These are phyloP conservation scores for Mesorhabditis spiculigera DNA, from an alignment of 2,888 invertebrate species.

Conservation along the genomic window DNA sequence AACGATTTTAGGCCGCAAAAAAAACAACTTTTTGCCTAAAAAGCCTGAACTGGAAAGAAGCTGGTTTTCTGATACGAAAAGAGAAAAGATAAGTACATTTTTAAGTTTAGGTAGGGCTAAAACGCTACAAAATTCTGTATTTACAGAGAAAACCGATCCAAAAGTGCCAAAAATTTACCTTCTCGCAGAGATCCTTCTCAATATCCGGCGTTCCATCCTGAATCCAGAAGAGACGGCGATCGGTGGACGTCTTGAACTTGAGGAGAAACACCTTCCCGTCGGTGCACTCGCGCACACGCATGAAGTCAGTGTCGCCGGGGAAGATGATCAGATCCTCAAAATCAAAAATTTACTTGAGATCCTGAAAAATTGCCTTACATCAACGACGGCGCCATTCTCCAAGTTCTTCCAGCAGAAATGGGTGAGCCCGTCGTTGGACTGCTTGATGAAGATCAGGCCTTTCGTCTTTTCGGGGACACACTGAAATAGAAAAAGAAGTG, in stretches of 20 bases:
- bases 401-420: conserved; percentile 99
- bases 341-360: too few species aligned
- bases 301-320: conserved; percentile 96
- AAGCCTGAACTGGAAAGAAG: too few species aligned
- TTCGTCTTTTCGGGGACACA: conserved; percentile 68
- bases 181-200: conserved; percentile 74
- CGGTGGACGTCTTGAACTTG: conserved; percentile 88
- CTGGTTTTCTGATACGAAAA: too few species aligned
- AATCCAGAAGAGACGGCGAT: conserved; percentile 92
- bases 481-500: conserved; percentile 12
- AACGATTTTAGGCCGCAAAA: too few species aligned
- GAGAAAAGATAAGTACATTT: too few species aligned
- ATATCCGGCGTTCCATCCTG: conserved; percentile 94
- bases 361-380: too few species aligned
- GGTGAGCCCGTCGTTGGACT: conserved; percentile 93
- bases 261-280: conserved; percentile 85
- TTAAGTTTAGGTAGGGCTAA: too few species aligned
- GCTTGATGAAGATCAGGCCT: conserved; percentile 88
- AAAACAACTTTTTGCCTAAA: too few species aligned
- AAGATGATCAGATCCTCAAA: conserved; percentile 88
- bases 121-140: too few species aligned
- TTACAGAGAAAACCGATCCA: too few species aligned
- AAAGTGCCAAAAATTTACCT: too few species aligned
- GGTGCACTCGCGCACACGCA: conserved; percentile 86
- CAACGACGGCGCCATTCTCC: conserved; percentile 83